Conservation (phyloP, 2,113 vertebrate species). For the Hucho hucho region DNA sequence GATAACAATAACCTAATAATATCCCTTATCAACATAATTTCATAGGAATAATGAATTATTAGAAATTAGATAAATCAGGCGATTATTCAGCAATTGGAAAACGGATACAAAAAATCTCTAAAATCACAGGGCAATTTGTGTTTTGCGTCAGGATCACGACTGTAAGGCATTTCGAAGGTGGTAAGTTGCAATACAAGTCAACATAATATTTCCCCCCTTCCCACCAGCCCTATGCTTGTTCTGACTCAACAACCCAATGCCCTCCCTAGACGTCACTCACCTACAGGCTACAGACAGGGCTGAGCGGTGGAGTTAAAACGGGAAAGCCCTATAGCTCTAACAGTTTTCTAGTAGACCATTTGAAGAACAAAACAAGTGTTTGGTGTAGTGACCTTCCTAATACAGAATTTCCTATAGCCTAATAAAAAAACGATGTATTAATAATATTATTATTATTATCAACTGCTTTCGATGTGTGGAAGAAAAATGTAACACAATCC, state of each 20-base stretch:
- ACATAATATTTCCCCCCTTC: neutral
- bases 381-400: neutral
- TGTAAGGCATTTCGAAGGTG: neutral
- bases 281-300: neutral
- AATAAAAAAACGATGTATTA: conserved; percentile 6
- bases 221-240: neutral
- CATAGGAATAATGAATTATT: too few species aligned
- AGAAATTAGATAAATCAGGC: too few species aligned
- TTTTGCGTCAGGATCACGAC: neutral
- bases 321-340: neutral
- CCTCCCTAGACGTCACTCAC: neutral
- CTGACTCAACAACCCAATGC: neutral
- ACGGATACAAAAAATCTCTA: too few species aligned
- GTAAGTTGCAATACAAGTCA: neutral
- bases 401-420: neutral
- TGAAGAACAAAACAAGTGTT: neutral
- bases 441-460: neutral
- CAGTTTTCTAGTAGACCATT: neutral
- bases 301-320: neutral
- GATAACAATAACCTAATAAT: too few species aligned
- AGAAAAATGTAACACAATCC: neutral
- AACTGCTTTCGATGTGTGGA: neutral
- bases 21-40: too few species aligned
- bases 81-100: too few species aligned
- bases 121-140: too few species aligned